Evolutionary conservation across 2,797 vertebrate species (phyloP).

Genomic region (Semotilus atromaculatus): DNA sequence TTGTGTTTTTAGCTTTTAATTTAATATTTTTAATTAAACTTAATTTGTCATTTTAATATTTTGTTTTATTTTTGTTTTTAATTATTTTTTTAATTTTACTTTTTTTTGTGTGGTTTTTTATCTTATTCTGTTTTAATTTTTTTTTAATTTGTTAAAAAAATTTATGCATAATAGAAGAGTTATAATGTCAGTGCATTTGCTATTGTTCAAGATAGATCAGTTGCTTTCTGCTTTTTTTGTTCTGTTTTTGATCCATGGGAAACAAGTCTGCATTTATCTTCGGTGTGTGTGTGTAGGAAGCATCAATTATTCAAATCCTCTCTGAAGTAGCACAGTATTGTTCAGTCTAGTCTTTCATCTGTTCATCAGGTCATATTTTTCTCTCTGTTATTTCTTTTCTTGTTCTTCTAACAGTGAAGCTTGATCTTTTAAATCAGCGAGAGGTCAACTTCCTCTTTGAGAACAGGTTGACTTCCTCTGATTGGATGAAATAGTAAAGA

Average conservation of each 20-base stretch:
- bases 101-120: background rate
- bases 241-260: background rate
- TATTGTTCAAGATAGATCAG: background rate
- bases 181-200: background rate
- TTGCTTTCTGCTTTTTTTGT: background rate
- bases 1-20: background rate
- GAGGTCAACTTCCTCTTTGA: conserved; percentile 11
- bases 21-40: background rate
- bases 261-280: background rate
- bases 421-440: background rate
- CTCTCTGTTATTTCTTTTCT: background rate
- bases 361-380: conserved; percentile 1
- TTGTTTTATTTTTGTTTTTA: background rate
- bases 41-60: too few relatives aligned
- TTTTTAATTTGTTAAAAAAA: background rate
- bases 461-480: background rate
- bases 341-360: conserved; percentile 12
- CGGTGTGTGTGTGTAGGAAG: background rate
- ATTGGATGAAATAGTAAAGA: background rate
- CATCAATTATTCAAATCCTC: background rate
- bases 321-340: background rate
- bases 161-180: background rate
- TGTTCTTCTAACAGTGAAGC: background rate
- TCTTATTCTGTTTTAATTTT: background rate
- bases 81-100: background rate